A percentile compares a stretch with the other conserved stretches of the same genome.
These are phyloP conservation scores for Mesocricetus auratus DNA, from an alignment of 2,113 vertebrate species.

Conservation along the genomic window DNA sequence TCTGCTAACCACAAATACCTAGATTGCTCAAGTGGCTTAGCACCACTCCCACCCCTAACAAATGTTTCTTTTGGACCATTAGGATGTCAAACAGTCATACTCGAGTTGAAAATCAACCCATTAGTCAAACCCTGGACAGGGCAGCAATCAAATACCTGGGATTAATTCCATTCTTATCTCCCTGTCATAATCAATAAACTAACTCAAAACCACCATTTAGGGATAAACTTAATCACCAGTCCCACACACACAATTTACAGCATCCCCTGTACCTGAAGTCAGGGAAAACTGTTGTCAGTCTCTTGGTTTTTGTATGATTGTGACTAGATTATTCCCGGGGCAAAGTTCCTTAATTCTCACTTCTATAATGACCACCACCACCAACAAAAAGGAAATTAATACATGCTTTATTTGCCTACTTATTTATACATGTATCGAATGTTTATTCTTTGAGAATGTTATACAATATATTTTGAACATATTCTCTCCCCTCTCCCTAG, in stretches of 20 bases:
- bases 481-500: background rate
- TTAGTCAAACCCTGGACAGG: background rate
- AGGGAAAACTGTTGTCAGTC: background rate
- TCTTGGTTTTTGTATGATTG: background rate
- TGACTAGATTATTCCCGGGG: background rate
- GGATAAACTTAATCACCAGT: background rate
- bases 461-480: background rate
- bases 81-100: background rate
- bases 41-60: background rate
- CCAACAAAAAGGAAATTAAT: background rate
- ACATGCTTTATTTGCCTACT: background rate
- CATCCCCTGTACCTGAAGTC: background rate
- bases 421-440: background rate
- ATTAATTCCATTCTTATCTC: background rate
- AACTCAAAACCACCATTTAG: background rate
- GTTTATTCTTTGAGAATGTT: no score
- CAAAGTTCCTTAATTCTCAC: background rate
- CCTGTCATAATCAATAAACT: background rate
- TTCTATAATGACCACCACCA: background rate
- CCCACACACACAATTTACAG: background rate
- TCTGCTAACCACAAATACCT: background rate
- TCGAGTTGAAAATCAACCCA: conserved; percentile 30
- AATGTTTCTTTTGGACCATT: conserved; percentile 42
- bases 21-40: background rate
- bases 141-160: background rate